phyloP scores from a whole-genome alignment of 2,888 invertebrate species.

The Ferdinandea cuprea region DNA sequence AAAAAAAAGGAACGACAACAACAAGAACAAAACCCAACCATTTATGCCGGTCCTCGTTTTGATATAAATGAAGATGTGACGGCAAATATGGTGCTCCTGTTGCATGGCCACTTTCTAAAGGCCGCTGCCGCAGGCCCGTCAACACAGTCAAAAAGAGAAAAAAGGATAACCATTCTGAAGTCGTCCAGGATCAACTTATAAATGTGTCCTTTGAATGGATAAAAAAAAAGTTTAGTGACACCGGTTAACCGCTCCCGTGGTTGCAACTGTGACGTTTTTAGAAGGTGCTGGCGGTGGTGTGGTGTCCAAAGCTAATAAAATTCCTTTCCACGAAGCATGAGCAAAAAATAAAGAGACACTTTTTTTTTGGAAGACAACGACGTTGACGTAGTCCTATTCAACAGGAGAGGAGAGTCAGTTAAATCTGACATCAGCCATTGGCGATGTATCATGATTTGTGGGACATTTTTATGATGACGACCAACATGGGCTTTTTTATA shows the following conservation, averaged over 20 bases:
- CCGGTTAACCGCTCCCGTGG: constrained; percentile 66
- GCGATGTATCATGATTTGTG: constrained; percentile 23
- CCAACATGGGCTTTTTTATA: constrained; percentile 1
- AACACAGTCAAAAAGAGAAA: constrained; percentile 8
- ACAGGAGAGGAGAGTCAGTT: constrained; percentile 27
- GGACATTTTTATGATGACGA: constrained; percentile 22
- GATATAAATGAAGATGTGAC: constrained; percentile 66
- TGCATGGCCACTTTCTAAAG: constrained; percentile 39
- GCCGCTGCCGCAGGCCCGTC: constrained; percentile 49
- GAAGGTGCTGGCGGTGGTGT: constrained; percentile 21
- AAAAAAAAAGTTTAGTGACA: constrained; percentile 44
- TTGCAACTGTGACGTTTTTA: constrained; percentile 51
- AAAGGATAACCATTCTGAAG: constrained; percentile 45
- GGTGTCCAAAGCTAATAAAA: constrained; percentile 27
- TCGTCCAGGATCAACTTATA: constrained; percentile 59
- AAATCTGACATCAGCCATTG: constrained; percentile 1
- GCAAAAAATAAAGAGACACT: background rate
- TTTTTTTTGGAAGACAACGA: background rate
- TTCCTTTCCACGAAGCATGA: background rate
- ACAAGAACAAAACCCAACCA: constrained; percentile 1
- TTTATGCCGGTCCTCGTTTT: constrained; percentile 47
- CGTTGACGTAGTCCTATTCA: constrained; percentile 2
- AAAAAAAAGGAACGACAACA: background rate
- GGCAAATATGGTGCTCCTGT: constrained; percentile 62
- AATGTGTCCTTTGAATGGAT: constrained; percentile 50